Evolutionary conservation across 2,888 invertebrate genomes (phyloP), one percentile per base, ranked within the genome.

Genomic region (Leptinotarsa rubiginosa): DNA sequence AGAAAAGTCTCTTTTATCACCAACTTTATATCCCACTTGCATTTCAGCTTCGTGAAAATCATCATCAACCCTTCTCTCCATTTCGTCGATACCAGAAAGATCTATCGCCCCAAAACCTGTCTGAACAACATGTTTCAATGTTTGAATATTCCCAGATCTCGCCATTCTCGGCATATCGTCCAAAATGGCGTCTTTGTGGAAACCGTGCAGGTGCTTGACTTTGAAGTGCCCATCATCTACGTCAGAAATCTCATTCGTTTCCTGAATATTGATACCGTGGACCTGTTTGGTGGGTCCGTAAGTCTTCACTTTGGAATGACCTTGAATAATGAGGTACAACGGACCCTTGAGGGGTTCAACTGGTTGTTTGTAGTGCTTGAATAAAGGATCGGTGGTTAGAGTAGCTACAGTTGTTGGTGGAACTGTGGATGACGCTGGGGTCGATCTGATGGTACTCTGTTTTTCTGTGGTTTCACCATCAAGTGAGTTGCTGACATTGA

Each of bases 241-340:
- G 77, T 89, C 89, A 15, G 88, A 85, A 76, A 91, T 90, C 83
- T 92, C 91, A 80, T 92, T 92, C 10, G 85, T 86, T 79, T 89
- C 89, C 75, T 89, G 88, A 5, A 89, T 83, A 74, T 88, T 88
- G 47, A 89, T 88, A 4, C 89, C 89, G 71, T 87, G 87, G 41
- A 87, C 81, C 75, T 88, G 87, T 73, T 90, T 90, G 77, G 90
- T 90, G 0, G 93, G 92, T 16, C 95, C 93, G 83, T 95, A 95
- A 0, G 94, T 95, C 88, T 95, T 95, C 0, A 95, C 95, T 88
- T 95, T 95, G 0, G 95, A 95, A 85, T 95, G 95, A 0, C 95
- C 95, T 86, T 95, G 94, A 81, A 95, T 95, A 47, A 95, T 95
- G 31, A 95, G 89, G 83, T 95, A 95, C 91, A 93, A 89, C 0